Percentiles rank a stretch among this genome's conserved stretches.
phyloP scores from a whole-genome alignment of 1,140 invertebrate genomes.

The Meloidogyne floridensis region DNA sequence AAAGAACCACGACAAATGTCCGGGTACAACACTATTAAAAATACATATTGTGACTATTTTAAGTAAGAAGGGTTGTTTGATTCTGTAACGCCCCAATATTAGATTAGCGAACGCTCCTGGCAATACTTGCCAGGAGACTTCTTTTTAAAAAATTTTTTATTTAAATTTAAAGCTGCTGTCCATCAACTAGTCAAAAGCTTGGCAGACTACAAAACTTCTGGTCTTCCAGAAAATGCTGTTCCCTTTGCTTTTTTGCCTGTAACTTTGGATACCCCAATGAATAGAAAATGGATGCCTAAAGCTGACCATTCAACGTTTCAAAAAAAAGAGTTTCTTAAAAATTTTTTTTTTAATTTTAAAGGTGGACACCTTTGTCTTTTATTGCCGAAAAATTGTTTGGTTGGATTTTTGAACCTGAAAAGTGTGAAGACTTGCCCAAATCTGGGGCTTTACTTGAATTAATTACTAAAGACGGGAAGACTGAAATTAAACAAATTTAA shows the following conservation, averaged over 20 bases:
- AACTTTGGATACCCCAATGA: slow-evolving; percentile 95
- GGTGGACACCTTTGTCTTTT: slow-evolving; percentile 58
- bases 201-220: slow-evolving; percentile 76
- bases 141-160: too few relatives aligned
- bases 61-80: too few relatives aligned
- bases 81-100: too few relatives aligned
- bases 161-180: slow-evolving; percentile 80
- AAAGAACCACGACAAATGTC: too few relatives aligned
- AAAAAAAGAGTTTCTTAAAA: too few relatives aligned
- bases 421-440: slow-evolving; percentile 82
- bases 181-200: slow-evolving; percentile 94
- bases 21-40: too few relatives aligned
- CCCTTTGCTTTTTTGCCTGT: slow-evolving; percentile 86
- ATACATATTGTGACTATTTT: too few relatives aligned
- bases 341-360: slow-evolving; percentile 26
- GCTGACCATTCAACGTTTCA: slow-evolving; percentile 76
- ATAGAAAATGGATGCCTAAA: slow-evolving; percentile 95
- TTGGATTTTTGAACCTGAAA: slow-evolving; percentile 73
- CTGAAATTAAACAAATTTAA: slow-evolving; percentile 67
- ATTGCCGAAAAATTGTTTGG: slow-evolving; percentile 73
- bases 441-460: slow-evolving; percentile 67
- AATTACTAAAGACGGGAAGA: slow-evolving; percentile 82
- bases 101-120: too few relatives aligned
- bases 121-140: too few relatives aligned
- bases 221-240: slow-evolving; percentile 78